Percentiles rank a stretch among this genome's conserved stretches.
These are phyloP conservation scores for Bucorvus abyssinicus DNA, from an alignment of 2,797 vertebrate species.

Conservation along the genomic window DNA sequence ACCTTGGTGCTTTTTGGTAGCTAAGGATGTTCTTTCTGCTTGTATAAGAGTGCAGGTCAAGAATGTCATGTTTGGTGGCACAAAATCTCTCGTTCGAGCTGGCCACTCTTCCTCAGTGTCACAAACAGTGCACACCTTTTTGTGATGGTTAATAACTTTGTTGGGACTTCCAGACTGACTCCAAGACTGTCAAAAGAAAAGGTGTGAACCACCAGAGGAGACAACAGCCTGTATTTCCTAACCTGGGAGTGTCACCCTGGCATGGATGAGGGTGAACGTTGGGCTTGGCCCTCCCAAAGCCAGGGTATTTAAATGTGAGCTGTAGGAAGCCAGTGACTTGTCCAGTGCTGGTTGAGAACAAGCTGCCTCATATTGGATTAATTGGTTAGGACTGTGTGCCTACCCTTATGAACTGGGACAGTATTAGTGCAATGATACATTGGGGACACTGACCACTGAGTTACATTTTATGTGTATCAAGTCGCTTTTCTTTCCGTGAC, in stretches of 20 bases:
- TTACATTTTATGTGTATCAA: not conserved
- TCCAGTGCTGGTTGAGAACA: not conserved
- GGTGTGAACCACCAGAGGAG: not conserved
- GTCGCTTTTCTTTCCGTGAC: not conserved
- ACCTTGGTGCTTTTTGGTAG: not conserved
- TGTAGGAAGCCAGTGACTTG: not conserved
- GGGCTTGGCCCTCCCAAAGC: not conserved
- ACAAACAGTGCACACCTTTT: fast-evolving
- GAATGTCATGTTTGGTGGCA: not conserved
- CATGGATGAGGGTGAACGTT: not conserved
- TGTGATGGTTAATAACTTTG: not conserved
- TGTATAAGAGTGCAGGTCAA: not conserved
- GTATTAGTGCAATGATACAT: not conserved
- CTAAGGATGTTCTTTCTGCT: not conserved
- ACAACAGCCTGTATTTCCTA: fast-evolving
- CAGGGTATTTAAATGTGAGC: not conserved
- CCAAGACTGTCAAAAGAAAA: not conserved
- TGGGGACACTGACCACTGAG: not conserved
- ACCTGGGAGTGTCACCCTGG: not conserved
- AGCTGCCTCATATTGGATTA: not conserved
- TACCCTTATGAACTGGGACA: not conserved
- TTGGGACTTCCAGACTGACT: not conserved
- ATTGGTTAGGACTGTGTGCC: not conserved
- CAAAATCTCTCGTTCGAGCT: not conserved
- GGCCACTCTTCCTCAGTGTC: not conserved